Percentiles rank a stretch among this genome's conserved stretches.
phyloP scores from a whole-genome alignment of 2,888 invertebrate species.

The Buathra laborator region DNA sequence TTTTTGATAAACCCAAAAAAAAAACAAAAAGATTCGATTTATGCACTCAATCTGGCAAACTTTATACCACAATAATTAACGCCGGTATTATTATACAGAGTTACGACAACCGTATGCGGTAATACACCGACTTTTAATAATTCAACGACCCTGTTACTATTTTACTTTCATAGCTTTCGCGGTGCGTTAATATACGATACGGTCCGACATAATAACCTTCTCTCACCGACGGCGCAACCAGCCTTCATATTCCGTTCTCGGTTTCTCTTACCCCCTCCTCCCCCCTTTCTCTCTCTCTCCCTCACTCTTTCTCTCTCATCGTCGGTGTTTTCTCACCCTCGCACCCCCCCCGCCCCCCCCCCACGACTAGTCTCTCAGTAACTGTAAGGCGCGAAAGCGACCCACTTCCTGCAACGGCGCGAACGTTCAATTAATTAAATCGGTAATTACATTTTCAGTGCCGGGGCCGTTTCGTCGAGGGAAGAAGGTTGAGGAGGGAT shows the following conservation, averaged over 20 bases:
- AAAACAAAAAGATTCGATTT: background rate
- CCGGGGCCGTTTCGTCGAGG: conserved; percentile 42
- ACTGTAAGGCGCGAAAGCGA: conserved; percentile 47
- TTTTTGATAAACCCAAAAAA: background rate
- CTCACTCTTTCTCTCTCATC: background rate
- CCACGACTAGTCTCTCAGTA: background rate
- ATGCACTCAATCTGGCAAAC: background rate
- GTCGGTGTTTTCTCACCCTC: conserved; percentile 25
- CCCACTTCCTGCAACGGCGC: conserved; percentile 53
- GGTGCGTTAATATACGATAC: conserved; percentile 40
- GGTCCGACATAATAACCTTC: conserved; percentile 28
- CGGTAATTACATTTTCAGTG: conserved; percentile 74
- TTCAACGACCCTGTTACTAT: conserved; percentile 37
- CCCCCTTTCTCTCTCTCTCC: conserved; percentile 10
- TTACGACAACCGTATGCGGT: background rate
- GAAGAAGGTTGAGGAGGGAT: conserved; percentile 27
- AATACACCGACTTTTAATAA: conserved; percentile 24
- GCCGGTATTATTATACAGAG: background rate
- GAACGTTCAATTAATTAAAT: conserved; percentile 73
- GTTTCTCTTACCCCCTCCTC: background rate
- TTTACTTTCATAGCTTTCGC: conserved; percentile 22
- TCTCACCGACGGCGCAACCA: conserved; percentile 16
- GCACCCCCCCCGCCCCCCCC: background rate
- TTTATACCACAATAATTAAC: background rate
- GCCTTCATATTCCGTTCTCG: conserved; percentile 1